Evolutionary conservation across 2,888 invertebrate species (phyloP).

Genomic region (Sipha maydis): DNA sequence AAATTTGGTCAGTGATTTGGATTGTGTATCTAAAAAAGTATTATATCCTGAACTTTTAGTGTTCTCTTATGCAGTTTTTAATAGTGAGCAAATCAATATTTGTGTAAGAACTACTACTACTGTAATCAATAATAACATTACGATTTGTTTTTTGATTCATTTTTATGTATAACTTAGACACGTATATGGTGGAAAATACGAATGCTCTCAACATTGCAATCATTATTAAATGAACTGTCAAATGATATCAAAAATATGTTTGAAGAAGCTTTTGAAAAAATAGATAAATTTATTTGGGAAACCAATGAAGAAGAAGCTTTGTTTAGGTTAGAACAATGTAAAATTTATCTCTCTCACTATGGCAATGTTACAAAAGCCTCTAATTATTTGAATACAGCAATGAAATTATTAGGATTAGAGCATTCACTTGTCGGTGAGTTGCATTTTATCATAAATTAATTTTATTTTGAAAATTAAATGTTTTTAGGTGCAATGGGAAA

Average conservation of each 20-base stretch:
- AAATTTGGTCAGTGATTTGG: constrained; percentile 73
- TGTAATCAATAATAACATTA: background rate
- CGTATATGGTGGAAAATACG: constrained; percentile 46
- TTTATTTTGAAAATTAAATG: constrained; percentile 43
- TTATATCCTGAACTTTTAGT: constrained; percentile 71
- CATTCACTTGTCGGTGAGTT: constrained; percentile 49
- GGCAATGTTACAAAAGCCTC: constrained; percentile 42
- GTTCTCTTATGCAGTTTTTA: constrained; percentile 66
- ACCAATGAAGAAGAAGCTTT: constrained; percentile 43
- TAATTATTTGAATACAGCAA: constrained; percentile 28
- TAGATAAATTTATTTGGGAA: background rate
- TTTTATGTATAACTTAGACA: constrained; percentile 25
- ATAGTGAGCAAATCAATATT: constrained; percentile 56
- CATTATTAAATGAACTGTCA: constrained; percentile 47
- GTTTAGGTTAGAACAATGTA: constrained; percentile 48
- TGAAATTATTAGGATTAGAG: constrained; percentile 45
- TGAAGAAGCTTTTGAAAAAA: constrained; percentile 24
- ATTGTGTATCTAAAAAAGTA: constrained; percentile 76
- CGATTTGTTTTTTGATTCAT: background rate
- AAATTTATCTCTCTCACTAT: constrained; percentile 54
- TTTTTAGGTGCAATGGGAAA: constrained; percentile 82
- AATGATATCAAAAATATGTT: constrained; percentile 42
- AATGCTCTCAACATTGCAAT: constrained; percentile 51
- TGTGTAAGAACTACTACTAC: constrained; percentile 6
- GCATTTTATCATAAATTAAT: constrained; percentile 17